Evolutionary conservation across 2,113 vertebrate genomes (phyloP), one percentile per base, ranked within the genome.

Genomic region (Azemiops feae): DNA sequence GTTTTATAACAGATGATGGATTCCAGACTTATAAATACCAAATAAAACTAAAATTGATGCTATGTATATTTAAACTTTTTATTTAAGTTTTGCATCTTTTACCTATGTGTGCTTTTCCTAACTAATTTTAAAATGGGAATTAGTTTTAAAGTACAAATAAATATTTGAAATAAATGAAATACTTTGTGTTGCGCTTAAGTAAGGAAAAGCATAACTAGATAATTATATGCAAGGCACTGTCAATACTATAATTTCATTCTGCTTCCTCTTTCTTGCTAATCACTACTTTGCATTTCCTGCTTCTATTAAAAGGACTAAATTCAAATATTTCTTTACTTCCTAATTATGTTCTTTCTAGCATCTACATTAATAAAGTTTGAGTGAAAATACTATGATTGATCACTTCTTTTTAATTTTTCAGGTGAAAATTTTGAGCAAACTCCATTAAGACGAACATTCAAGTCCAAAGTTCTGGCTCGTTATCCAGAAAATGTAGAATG

Each of bases 361-460:
- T 94, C 45, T 95, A 23, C 91, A 90, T 57, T 43, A 89, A 93
- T 54, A 54, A 34, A n/a, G 43, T 9, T 95, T 93, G 64, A 91
- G 87, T 92, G 53, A 30, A 86, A 89, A 88, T 39, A 3, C 55
- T 94, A 30, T 93, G 16, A 5, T 94, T 93, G 25, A 22, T 90
- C 30, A 20, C 16, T 96, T 94, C 91, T 95, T 94, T 55, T 9
- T 96, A n/a, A 91, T 97, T 89, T 97, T 92, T 97, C 97, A 99
- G 99, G 99, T 97, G 99, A 99, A 96, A 99, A 99, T 98, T 99
- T 99, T 98, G 99, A 99, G 97, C 99, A 99, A 98, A 99, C 99
- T 97, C 99, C 99, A 0, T 95, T 99, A 96, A 98, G 99, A 97
- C 98, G 99, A 97, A 99, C 99, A 95, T 99, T 99, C 97, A 99